Evolutionary conservation across 2,888 invertebrate species (phyloP), one percentile per base, ranked within the genome.

Genomic region (Ichneumon xanthorius): DNA sequence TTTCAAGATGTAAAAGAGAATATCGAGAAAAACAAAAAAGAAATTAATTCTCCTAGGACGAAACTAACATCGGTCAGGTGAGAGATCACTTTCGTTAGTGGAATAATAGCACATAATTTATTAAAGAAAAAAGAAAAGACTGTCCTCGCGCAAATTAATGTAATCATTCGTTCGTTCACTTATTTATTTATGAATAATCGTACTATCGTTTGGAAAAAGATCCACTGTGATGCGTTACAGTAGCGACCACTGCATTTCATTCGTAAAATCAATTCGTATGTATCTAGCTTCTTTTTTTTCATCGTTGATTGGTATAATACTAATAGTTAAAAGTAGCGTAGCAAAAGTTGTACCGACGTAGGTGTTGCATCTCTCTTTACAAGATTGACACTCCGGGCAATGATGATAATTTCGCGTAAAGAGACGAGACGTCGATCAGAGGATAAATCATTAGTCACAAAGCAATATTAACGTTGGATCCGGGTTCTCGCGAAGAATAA

Each of bases 181-280:
- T 82, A 85, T 82, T 82, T 82, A 55, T 84, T 73, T 72, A 80
- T 76, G 11, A 45, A 58, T 22, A 70, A 73, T 63, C 75, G 63
- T 82, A 85, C 79, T 85, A 71, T 6, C 53, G 19, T 85, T 84
- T 68, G 73, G 75, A 85, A 67, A 67, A 80, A 76, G 76, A 82
- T 71, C 65, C 72, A 73, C 58, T 80, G 80, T 84, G 80, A 73
- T 84, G 84, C 50, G 65, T 84, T 72, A 80, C 48, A 70, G 70
- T 75, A 26, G 58, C 26, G 33, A 73, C 37, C 30, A 70, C 63
- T 70, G 79, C 1, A 58, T 58, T 58, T 58, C 26, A 58, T 22
- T 58, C 58, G 58, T 26, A 58, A 58, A 58, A 58, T 58, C 58
- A 9, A 26, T 26, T 58, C 48, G 45, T 80, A 19, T 58, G 40